A percentile compares a stretch with the other conserved stretches of the same genome.
Conservation (phyloP, 1,140 invertebrate species). For the Bombus consobrinus region DNA sequence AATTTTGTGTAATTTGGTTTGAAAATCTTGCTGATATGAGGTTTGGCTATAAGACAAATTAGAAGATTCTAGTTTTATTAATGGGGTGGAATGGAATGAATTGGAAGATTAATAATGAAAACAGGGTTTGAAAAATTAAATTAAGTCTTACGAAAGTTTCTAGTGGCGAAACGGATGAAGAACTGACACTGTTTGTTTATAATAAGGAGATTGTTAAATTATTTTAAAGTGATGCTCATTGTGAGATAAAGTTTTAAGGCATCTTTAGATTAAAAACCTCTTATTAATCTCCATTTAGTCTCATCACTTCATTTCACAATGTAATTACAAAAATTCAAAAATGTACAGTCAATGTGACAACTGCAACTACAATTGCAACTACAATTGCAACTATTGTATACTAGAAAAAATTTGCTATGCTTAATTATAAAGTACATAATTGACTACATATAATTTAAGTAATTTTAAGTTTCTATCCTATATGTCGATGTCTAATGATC, state of each 20-base stretch:
- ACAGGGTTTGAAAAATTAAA: slow-evolving; percentile 13
- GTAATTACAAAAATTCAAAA: not conserved
- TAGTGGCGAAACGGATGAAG: not conserved
- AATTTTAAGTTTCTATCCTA: not conserved
- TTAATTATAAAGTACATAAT: not conserved
- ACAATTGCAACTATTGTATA: not conserved
- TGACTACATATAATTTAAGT: not conserved
- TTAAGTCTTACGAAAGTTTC: not conserved
- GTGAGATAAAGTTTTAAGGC: not conserved
- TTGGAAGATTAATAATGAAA: not conserved
- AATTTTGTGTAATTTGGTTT: not conserved
- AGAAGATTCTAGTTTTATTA: not conserved
- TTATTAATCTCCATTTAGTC: no score
- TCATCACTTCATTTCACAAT: not conserved
- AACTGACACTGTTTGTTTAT: not conserved
- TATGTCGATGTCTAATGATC: not conserved
- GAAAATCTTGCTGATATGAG: not conserved
- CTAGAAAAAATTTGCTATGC: not conserved
- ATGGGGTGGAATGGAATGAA: not conserved
- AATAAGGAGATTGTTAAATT: not conserved
- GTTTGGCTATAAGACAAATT: not conserved
- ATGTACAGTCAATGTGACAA: not conserved
- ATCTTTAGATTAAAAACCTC: no score
- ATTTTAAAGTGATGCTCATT: not conserved
- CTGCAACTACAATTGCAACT: not conserved